Conservation (phyloP, 2,113 vertebrate species). For the Microcebus jonahi region DNA sequence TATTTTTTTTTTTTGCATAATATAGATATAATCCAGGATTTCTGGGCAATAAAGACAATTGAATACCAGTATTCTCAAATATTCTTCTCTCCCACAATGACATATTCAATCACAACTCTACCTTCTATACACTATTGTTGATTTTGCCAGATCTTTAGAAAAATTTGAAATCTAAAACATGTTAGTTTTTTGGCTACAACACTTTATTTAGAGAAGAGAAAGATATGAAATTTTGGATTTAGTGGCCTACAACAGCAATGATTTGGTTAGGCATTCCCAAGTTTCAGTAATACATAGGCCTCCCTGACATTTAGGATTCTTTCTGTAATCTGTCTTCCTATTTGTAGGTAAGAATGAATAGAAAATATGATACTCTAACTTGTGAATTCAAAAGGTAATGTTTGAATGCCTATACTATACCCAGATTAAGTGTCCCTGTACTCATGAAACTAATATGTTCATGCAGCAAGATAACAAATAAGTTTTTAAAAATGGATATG, state of each 20-base stretch:
- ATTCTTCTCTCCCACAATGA: not conserved
- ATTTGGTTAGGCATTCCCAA: not conserved
- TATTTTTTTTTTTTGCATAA: not conserved
- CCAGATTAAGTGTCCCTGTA: not conserved
- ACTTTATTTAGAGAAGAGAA: not conserved
- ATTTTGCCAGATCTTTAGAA: not conserved
- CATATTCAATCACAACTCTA: not conserved
- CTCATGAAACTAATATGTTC: not conserved
- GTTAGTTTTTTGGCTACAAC: not conserved
- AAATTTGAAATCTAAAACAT: not conserved
- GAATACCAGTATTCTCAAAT: not conserved
- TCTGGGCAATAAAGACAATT: not conserved
- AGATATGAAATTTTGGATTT: not conserved
- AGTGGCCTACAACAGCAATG: not conserved
- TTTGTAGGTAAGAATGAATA: not conserved
- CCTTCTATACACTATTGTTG: not conserved
- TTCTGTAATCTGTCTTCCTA: not conserved
- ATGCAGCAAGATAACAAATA: not conserved
- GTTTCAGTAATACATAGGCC: not conserved
- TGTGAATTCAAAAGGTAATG: not conserved
- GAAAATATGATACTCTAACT: not conserved
- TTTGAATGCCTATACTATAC: not conserved
- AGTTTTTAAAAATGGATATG: not conserved
- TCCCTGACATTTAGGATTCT: not conserved
- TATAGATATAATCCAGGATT: not conserved